Conservation (phyloP, 2,888 invertebrate genomes). For the Emmelina monodactyla region DNA sequence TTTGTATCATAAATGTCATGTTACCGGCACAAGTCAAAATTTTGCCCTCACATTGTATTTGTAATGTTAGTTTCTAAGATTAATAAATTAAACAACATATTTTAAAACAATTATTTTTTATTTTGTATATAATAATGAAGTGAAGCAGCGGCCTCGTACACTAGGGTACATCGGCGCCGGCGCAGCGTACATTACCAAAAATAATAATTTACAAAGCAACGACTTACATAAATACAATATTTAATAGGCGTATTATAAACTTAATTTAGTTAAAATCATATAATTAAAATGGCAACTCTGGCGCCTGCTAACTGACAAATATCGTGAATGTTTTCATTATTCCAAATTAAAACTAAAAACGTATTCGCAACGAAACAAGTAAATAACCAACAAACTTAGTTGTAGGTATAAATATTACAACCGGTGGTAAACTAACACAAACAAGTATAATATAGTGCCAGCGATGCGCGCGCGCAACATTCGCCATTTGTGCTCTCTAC, state of each 20-base stretch:
- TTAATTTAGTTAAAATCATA: not conserved
- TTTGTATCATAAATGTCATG: too few relatives aligned
- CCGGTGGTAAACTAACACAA: constrained; percentile 23
- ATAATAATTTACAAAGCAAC: constrained; percentile 1
- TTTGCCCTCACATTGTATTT: too few relatives aligned
- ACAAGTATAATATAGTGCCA: constrained; percentile 14
- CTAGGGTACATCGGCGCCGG: constrained; percentile 46
- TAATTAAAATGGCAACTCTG: not conserved
- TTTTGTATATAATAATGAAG: constrained; percentile 56
- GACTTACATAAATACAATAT: constrained; percentile 1
- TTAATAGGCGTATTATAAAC: not conserved
- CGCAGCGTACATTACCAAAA: constrained; percentile 18
- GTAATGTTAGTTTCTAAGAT: too few relatives aligned
- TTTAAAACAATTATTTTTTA: constrained; percentile 61
- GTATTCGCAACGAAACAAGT: too few relatives aligned
- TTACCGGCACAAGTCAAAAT: too few relatives aligned
- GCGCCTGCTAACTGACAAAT: too few relatives aligned
- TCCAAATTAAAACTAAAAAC: too few relatives aligned
- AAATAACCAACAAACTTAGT: too few relatives aligned
- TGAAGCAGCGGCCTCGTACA: constrained; percentile 53
- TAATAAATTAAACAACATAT: constrained; percentile 26
- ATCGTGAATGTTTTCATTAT: too few relatives aligned
- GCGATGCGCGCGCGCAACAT: too few relatives aligned
- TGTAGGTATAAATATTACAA: constrained; percentile 12
- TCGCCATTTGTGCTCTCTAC: not conserved